Conservation (phyloP, 2,797 vertebrate species). For the Premnoplex brunnescens region DNA sequence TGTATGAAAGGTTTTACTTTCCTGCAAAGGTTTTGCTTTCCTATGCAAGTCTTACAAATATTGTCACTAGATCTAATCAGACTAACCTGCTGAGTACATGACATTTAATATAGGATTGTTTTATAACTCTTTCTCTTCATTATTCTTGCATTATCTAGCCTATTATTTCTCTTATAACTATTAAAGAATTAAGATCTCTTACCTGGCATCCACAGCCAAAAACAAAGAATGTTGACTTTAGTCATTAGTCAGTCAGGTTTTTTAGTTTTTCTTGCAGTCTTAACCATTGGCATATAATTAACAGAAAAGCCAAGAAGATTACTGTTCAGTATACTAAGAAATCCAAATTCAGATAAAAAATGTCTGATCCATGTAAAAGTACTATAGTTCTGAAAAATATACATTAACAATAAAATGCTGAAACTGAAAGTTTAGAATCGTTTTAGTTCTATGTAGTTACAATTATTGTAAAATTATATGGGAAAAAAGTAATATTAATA, state of each 20-base stretch:
- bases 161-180: constrained; percentile 13
- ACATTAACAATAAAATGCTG: background rate
- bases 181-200: constrained; percentile 1
- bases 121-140: constrained; percentile 12
- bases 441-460: background rate
- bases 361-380: background rate
- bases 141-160: background rate
- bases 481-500: background rate
- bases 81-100: background rate
- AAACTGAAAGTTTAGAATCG: background rate
- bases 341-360: background rate
- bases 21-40: background rate
- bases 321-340: background rate
- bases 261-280: background rate
- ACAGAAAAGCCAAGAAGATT: background rate
- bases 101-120: constrained; percentile 23
- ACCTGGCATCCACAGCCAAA: background rate
- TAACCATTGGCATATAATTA: background rate
- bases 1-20: background rate
- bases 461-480: background rate
- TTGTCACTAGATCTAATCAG: constrained; percentile 44
- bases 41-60: constrained; percentile 12
- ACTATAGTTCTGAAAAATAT: background rate
- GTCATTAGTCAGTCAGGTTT: background rate
- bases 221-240: background rate